Evolutionary conservation across 2,113 vertebrate genomes (phyloP), one percentile per base, ranked within the genome.

Genomic region (Orcinus orca): DNA sequence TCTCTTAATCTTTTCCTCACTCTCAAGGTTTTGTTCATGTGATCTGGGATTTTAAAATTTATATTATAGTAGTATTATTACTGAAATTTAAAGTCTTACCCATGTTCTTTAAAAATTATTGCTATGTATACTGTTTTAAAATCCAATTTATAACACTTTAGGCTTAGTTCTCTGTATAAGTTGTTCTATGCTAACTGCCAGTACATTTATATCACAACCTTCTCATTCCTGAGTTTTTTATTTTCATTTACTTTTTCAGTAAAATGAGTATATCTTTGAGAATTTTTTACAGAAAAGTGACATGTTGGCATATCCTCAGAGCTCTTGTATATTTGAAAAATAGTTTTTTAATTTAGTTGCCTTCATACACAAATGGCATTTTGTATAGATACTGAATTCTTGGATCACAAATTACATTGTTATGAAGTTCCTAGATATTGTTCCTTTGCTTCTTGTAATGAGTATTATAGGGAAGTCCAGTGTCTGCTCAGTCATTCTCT

Each of bases 41-140:
- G 41, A 90, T 74, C 38, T 92, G 25, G 33, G 47, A 88, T 84
- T 96, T 83, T 63, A 87, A 87, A 68, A 53, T 70, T 74, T 25
- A 33, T 53, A 31, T 36, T 41, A 55, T 53, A 44, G 38, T n/a
- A 60, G 81, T 70, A 31, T 58, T 86, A 84, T 50, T 80, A 71
- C 18, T 88, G 50, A 76, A 82, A 85, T 93, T 83, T 71, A 29
- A 91, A 96, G 62, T 73, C 8, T 38, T 82, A 50, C n/a, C 10
- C 25, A 47, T 87, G 17, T 94, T 93, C 33, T 96, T 87, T 82
- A 58, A 71, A 80, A 89, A 18, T 47, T 84, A 36, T 67, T 95
- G 26, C 50, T 74, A 36, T 53, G 92, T 95, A 87, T 14, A 74
- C 1, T 62, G 25, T 89, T 92, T 93, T 84, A 73, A 55, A 91